Conservation (phyloP, 92 coral and sea anemone genomes). For the Zoanthus sociatus region DNA sequence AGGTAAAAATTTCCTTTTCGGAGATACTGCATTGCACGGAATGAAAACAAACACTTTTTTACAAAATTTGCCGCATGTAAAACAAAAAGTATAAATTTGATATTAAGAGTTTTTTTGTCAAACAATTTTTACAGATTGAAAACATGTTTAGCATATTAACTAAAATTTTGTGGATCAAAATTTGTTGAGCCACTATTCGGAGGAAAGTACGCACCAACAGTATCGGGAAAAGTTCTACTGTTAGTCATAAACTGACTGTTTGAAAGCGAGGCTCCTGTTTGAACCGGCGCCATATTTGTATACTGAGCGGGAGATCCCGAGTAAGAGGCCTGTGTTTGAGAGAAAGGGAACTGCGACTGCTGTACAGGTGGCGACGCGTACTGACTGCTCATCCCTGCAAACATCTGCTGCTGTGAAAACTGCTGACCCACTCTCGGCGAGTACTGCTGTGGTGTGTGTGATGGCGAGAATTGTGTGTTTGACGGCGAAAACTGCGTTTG, state of each 20-base stretch:
- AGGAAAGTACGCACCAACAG: conserved; percentile 12
- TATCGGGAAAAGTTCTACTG: conserved; percentile 28
- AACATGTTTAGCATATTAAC: neutral
- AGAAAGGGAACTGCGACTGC: conserved; percentile 34
- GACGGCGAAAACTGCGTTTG: conserved; percentile 40
- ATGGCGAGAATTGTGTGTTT: conserved; percentile 34
- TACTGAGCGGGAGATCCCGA: conserved; percentile 13
- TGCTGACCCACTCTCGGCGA: conserved; percentile 40
- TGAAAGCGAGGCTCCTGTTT: conserved; percentile 14
- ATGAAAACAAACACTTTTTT: too few species aligned
- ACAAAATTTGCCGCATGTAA: neutral
- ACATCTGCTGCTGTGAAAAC: conserved; percentile 45
- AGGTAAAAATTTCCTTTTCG: too few species aligned
- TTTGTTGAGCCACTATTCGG: conserved; percentile 9
- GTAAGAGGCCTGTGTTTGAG: conserved; percentile 23
- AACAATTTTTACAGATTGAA: neutral
- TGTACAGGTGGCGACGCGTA: conserved; percentile 38
- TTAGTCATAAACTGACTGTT: conserved; percentile 10
- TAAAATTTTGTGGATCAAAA: conserved; percentile 40
- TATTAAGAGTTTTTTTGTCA: neutral
- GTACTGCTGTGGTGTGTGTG: conserved; percentile 32
- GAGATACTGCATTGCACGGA: too few species aligned
- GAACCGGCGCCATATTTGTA: conserved; percentile 31
- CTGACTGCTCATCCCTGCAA: conserved; percentile 40
- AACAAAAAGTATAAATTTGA: neutral